A percentile compares a stretch with the other conserved stretches of the same genome.
phyloP scores from a whole-genome alignment of 2,113 vertebrate species.

The Kryptolebias marmoratus region DNA sequence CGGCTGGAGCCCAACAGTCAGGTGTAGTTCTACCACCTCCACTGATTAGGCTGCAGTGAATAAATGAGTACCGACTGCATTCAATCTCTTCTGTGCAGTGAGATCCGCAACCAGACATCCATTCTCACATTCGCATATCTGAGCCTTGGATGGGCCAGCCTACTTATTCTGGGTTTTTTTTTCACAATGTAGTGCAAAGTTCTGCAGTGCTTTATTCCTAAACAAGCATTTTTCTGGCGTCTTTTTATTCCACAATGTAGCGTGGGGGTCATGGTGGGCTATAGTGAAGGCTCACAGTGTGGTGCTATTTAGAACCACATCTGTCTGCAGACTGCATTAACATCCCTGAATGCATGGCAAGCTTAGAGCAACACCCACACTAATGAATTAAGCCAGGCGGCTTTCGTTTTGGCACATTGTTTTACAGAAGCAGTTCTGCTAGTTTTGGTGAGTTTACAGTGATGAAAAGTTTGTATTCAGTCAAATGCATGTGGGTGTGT shows the following conservation, averaged over 20 bases:
- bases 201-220: too few relatives aligned
- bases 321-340: constrained; percentile 63
- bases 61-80: neutral
- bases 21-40: neutral
- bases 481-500: neutral
- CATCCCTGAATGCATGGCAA: constrained; percentile 55
- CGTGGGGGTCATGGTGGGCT: constrained; percentile 23
- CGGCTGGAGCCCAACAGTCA: too few relatives aligned
- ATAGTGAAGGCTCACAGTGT: constrained; percentile 27
- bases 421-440: neutral
- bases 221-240: neutral
- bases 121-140: neutral
- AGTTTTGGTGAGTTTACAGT: neutral
- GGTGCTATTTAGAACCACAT: constrained; percentile 68
- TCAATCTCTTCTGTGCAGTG: constrained; percentile 3
- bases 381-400: constrained; percentile 16
- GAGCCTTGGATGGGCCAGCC: neutral
- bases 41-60: neutral
- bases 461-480: neutral
- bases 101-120: neutral
- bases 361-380: constrained; percentile 54
- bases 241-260: neutral
- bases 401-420: neutral
- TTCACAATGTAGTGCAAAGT: neutral
- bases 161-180: neutral